phyloP scores from a whole-genome alignment of 2,797 vertebrate genomes.

The Poeciliopsis paucimaculata region DNA sequence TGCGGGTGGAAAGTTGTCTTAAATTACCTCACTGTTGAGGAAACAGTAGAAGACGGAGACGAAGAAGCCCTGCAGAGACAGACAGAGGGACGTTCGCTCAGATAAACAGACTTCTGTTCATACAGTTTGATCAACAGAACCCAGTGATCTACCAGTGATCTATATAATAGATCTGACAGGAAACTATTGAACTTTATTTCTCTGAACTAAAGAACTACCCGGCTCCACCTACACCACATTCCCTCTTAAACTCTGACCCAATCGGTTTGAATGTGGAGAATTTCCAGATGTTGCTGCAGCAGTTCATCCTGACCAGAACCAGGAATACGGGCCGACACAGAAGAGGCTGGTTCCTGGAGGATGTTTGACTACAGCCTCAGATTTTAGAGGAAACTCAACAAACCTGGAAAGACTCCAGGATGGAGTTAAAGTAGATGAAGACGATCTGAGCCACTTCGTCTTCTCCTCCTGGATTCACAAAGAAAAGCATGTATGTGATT shows the following conservation, averaged over 20 bases:
- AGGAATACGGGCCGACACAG: background rate
- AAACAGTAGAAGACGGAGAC: conserved; percentile 97
- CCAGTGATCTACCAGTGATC: too few species aligned
- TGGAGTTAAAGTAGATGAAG: conserved; percentile 99
- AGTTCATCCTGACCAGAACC: background rate
- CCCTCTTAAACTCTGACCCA: background rate
- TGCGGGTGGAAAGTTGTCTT: background rate
- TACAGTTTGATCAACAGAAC: background rate
- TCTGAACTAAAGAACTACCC: background rate
- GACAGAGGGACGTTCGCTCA: background rate
- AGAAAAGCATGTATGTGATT: conserved; percentile 99
- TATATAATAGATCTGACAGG: background rate
- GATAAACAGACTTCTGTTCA: background rate
- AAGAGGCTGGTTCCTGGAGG: background rate
- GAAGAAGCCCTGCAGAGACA: conserved; percentile 87
- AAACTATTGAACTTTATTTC: background rate
- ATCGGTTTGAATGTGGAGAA: background rate
- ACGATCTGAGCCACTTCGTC: conserved; percentile 96
- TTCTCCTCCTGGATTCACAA: conserved; percentile 92
- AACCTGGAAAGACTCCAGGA: conserved; percentile 97
- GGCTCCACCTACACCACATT: background rate
- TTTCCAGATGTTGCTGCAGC: background rate
- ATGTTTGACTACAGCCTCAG: background rate
- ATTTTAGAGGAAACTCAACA: background rate
- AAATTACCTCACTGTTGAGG: conserved; percentile 91